phyloP scores from a whole-genome alignment of 2,113 vertebrate genomes.

The Aptenodytes patagonicus region DNA sequence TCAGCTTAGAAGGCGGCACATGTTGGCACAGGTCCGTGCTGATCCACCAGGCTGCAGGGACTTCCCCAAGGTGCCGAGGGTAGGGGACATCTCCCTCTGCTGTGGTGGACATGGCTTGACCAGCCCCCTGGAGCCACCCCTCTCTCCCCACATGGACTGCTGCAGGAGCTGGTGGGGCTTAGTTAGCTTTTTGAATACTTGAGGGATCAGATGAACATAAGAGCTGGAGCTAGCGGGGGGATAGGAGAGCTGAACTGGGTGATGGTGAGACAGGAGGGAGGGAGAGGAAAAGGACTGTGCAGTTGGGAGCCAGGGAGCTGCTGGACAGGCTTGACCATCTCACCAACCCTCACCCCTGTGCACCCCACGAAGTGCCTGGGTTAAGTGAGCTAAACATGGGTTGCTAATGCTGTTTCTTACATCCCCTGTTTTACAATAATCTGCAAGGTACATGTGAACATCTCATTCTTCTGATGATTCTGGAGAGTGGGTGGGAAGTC shows the following conservation, averaged over 20 bases:
- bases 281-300: not conserved
- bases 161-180: not conserved
- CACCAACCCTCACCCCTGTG: not conserved
- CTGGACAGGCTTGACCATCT: not conserved
- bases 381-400: not conserved
- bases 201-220: not conserved
- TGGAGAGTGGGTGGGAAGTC: not conserved
- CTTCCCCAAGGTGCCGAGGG: not conserved
- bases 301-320: not conserved
- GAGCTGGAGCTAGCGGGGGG: not conserved
- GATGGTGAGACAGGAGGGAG: not conserved
- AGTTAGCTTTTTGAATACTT: not conserved
- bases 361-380: accelerated
- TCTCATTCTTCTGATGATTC: not conserved
- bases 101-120: not conserved
- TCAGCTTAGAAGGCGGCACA: not conserved
- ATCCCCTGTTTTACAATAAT: not conserved
- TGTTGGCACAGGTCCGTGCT: not conserved
- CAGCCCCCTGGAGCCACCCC: not conserved
- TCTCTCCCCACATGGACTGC: accelerated
- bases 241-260: not conserved
- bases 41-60: not conserved
- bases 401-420: not conserved
- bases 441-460: accelerated
- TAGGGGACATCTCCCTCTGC: not conserved